Conservation (phyloP, 2,888 invertebrate genomes). For the Chloromyia formosa region DNA sequence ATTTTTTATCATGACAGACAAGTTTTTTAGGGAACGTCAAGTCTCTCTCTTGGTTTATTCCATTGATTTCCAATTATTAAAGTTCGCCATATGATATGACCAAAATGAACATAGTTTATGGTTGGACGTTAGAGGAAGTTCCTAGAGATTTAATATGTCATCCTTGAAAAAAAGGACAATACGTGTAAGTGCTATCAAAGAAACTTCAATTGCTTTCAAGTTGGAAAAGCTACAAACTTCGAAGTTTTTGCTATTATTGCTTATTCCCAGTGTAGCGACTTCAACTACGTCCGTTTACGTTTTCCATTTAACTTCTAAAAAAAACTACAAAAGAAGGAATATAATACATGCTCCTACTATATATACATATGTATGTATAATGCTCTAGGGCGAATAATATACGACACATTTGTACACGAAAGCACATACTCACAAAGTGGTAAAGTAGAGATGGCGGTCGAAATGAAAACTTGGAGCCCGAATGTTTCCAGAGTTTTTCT, state of each 20-base stretch:
- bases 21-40: too few species aligned
- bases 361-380: neutral
- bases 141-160: neutral
- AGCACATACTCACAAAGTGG: too few species aligned
- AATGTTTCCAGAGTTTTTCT: too few species aligned
- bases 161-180: neutral
- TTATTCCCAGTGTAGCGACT: neutral
- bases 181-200: neutral
- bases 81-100: too few species aligned
- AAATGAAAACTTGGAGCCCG: too few species aligned
- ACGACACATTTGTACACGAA: too few species aligned
- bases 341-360: neutral
- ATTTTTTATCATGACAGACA: too few species aligned
- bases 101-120: slow-evolving; percentile 30
- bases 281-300: neutral
- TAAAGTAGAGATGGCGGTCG: too few species aligned
- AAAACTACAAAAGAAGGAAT: neutral
- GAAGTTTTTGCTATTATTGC: neutral
- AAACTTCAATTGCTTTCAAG: slow-evolving; percentile 3
- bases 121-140: neutral
- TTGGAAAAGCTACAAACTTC: slow-evolving; percentile 1
- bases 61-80: slow-evolving; percentile 1
- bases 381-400: too few species aligned
- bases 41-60: too few species aligned
- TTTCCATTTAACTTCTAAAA: neutral